Percentiles rank a stretch among this genome's conserved stretches.
Conservation (phyloP, 2,888 invertebrate species). For the Aricia artaxerxes region DNA sequence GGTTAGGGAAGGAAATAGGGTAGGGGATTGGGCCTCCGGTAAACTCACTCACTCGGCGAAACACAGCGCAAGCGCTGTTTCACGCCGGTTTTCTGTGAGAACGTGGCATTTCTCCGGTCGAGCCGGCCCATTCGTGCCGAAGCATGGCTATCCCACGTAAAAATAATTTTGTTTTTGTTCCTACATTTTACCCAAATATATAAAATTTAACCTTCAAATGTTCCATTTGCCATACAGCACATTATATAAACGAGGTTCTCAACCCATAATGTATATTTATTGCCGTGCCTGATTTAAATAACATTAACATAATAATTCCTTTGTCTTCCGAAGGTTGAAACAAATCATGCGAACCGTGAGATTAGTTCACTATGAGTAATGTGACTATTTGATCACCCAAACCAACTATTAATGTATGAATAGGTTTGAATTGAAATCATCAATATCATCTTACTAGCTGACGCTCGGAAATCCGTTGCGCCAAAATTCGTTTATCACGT, state of each 20-base stretch:
- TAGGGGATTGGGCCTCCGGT: too few relatives aligned
- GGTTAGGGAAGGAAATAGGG: too few relatives aligned
- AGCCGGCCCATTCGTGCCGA: too few relatives aligned
- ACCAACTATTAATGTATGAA: neutral
- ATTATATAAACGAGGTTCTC: neutral
- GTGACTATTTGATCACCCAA: neutral
- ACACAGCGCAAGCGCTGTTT: too few relatives aligned
- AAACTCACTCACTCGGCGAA: too few relatives aligned
- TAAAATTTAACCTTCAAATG: neutral
- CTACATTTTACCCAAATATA: neutral
- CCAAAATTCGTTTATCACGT: too few relatives aligned
- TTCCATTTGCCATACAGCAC: neutral
- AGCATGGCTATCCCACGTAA: too few relatives aligned
- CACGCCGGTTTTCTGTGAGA: too few relatives aligned
- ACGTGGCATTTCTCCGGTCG: too few relatives aligned
- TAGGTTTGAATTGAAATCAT: neutral
- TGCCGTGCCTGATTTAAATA: constrained; percentile 3
- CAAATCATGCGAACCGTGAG: constrained; percentile 2
- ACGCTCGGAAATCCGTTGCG: too few relatives aligned
- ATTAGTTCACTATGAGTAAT: neutral
- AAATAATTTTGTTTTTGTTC: too few relatives aligned
- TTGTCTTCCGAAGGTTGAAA: neutral
- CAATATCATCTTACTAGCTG: too few relatives aligned
- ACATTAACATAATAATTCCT: constrained; percentile 13
- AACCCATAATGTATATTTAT: constrained; percentile 13